A percentile compares a stretch with the other conserved stretches of the same genome.
These are phyloP conservation scores for Heliconius hewitsoni DNA, from an alignment of 1,140 invertebrate genomes.

Conservation along the genomic window DNA sequence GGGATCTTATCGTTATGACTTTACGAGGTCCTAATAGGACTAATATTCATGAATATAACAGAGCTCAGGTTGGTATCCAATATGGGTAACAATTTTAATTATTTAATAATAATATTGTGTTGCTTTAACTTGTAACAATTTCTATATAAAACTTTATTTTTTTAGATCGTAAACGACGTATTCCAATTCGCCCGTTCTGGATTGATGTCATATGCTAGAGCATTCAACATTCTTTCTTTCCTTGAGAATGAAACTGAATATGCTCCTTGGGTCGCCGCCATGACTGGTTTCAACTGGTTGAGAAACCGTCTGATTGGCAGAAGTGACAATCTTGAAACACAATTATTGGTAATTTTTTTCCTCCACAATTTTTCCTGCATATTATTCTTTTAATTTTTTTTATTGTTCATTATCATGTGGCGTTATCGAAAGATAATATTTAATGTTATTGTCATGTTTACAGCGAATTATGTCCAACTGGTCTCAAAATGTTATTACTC, in stretches of 20 bases:
- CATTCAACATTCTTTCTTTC: slow-evolving; percentile 83
- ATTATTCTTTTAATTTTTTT: too few relatives aligned
- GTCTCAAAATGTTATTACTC: slow-evolving; percentile 48
- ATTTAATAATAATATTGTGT: too few relatives aligned
- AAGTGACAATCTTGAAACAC: background rate
- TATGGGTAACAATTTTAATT: background rate
- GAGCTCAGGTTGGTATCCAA: slow-evolving; percentile 79
- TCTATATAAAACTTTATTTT: slow-evolving; percentile 7
- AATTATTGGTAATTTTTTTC: background rate
- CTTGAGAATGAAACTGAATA: slow-evolving; percentile 84
- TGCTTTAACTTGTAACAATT: too few relatives aligned
- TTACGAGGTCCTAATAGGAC: slow-evolving; percentile 78
- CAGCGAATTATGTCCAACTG: slow-evolving; percentile 53
- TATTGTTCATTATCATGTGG: too few relatives aligned
- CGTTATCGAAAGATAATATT: background rate
- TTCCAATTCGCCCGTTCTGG: slow-evolving; percentile 84
- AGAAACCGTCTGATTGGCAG: slow-evolving; percentile 67
- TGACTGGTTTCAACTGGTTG: slow-evolving; percentile 78
- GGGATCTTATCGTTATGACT: slow-evolving; percentile 83
- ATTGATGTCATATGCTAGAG: slow-evolving; percentile 75
- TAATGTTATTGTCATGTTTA: background rate
- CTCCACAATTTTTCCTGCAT: too few relatives aligned
- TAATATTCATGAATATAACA: slow-evolving; percentile 86
- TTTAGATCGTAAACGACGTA: slow-evolving; percentile 88
- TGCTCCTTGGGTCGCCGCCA: slow-evolving; percentile 85